Evolutionary conservation across 1,140 invertebrate species (phyloP).

Genomic region (Hestina assimilis): DNA sequence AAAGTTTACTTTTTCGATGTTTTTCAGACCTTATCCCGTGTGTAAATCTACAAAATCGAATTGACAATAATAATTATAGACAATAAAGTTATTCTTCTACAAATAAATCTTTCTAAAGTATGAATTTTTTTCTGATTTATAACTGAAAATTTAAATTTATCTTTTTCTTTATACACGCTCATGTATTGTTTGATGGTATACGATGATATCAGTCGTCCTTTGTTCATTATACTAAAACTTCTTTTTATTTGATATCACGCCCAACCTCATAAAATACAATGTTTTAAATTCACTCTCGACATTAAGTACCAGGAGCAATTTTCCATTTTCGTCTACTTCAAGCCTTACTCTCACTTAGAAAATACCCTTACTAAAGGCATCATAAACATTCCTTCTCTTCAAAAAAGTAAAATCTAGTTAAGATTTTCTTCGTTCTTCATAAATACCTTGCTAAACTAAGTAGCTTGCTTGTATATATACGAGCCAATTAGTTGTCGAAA

Average conservation of each 20-base stretch:
- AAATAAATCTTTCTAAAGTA: too few relatives aligned
- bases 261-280: conserved; percentile 43
- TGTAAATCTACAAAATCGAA: too few relatives aligned
- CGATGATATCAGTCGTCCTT: too few relatives aligned
- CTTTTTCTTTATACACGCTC: neutral
- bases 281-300: conserved; percentile 46
- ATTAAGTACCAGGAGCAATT: conserved; percentile 48
- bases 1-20: neutral
- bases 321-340: conserved; percentile 44
- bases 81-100: too few relatives aligned
- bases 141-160: neutral
- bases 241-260: conserved; percentile 25
- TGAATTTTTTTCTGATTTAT: neutral
- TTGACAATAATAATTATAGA: too few relatives aligned
- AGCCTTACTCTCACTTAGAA: conserved; percentile 37
- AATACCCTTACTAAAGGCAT: conserved; percentile 16
- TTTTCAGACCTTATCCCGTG: neutral
- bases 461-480: too few relatives aligned
- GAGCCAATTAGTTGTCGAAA: too few relatives aligned
- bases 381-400: neutral
- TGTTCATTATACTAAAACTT: too few relatives aligned
- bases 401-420: conserved; percentile 1
- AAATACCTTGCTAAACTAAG: too few relatives aligned
- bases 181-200: neutral
- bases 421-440: neutral